Base-by-base conservation (phyloP, 1,140 invertebrate genomes). In the Cyclina sinensis region DNA sequence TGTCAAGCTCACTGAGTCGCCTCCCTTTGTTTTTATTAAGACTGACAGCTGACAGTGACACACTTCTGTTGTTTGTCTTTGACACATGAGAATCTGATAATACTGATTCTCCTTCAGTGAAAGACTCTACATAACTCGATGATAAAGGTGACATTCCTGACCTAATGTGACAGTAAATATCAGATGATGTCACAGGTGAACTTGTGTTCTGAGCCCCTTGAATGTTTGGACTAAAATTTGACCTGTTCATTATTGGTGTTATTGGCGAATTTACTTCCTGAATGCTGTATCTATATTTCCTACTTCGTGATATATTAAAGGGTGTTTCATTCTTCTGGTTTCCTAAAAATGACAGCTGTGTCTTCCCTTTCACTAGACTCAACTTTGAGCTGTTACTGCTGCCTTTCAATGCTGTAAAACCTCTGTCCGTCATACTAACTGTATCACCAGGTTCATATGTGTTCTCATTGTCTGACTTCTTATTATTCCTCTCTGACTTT, bases 111-210 rank as follows among this genome's bases (percentile, higher is more conserved):
- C 12, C 12, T 43, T 68, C 74, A 32, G 27, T 21, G 37, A 46
- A 79, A 57, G 70, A 83, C 16, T 27, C 70, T 37, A 57, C 21
- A 24, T 81, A 82, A 43, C 54, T 65, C 32, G 62, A n/a, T 68
- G 68, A 27, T n/a, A 76, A 30, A 39, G 86, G 73, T 46, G 86
- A 88, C 12, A 74, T 32, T 16, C 62, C 78, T 37, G 85, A 59
- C 51, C 32, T 32, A 11, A 84, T 84, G 32, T 84, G 81, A 51
- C 48, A 70, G 0, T 73, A 39, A 27, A 46, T 37, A 21, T 70
- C 37, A 43, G 65, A 74, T 14, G 39, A 35, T 37, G 14, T 73
- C 7, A 62, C n/a, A n/a, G 57, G 57, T 27, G 57, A 62, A 27
- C 57, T 62, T 27, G 57, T 62, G 24, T 27, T 62, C 24, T 62